Conservation (phyloP, 2,888 invertebrate species). For the Resseliella maxima region DNA sequence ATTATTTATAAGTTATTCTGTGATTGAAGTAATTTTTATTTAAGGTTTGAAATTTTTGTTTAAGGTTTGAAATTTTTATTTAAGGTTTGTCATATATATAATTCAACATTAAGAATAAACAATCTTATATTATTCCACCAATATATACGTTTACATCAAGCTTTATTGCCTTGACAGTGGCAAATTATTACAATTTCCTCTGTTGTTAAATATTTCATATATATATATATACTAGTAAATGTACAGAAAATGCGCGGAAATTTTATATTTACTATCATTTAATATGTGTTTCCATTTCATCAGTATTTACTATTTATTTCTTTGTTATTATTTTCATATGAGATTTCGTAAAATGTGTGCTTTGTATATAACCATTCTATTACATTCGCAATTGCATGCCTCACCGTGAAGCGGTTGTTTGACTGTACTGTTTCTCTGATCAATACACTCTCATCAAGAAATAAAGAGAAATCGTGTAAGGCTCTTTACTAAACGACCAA, state of each 20-base stretch:
- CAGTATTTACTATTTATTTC: not conserved
- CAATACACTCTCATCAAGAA: not conserved
- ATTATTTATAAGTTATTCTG: too few species aligned
- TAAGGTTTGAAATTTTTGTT: too few species aligned
- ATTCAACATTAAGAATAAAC: too few species aligned
- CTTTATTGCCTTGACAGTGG: not conserved
- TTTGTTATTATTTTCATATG: not conserved
- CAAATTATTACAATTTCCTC: not conserved
- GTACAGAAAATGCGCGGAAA: not conserved
- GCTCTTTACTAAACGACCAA: not conserved
- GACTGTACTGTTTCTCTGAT: not conserved
- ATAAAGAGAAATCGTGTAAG: not conserved
- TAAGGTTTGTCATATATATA: too few species aligned
- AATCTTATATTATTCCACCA: too few species aligned
- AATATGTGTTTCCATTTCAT: not conserved
- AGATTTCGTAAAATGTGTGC: not conserved
- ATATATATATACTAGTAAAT: not conserved
- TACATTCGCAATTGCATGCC: not conserved
- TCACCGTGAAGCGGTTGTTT: not conserved
- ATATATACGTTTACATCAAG: too few species aligned
- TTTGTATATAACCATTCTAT: not conserved
- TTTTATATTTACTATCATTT: not conserved
- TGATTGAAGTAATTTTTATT: too few species aligned
- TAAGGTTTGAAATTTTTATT: too few species aligned
- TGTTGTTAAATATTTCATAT: not conserved